These are phyloP conservation scores for Aphrophora alni DNA, from an alignment of 2,888 invertebrate species.

Conservation along the genomic window DNA sequence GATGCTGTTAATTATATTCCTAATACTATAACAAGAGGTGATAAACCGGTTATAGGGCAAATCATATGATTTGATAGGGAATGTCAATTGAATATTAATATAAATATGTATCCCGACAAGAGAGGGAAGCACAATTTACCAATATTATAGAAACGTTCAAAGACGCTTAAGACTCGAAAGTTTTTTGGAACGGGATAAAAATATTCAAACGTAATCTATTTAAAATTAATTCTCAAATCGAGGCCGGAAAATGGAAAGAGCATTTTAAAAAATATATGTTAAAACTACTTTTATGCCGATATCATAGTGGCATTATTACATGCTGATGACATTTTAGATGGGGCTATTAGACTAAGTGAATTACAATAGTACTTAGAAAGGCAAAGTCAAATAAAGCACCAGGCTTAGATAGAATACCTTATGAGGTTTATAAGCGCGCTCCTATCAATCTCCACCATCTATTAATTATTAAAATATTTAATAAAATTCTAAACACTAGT, in stretches of 20 bases:
- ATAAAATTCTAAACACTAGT: no score
- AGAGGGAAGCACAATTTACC: not conserved
- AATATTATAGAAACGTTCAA: not conserved
- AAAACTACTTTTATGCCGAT: not conserved
- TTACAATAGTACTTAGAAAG: no score
- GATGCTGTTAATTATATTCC: no score
- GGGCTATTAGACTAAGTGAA: no score
- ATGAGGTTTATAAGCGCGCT: not conserved
- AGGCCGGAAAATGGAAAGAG: not conserved
- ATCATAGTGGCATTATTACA: no score
- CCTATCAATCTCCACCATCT: not conserved
- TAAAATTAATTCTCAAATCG: not conserved
- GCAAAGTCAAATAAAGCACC: no score
- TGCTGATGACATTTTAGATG: no score
- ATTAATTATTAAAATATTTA: no score
- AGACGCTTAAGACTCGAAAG: slow-evolving; percentile 2
- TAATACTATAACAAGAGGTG: no score
- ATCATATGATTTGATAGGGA: not conserved
- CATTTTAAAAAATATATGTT: slow-evolving; percentile 10
- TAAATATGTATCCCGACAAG: not conserved
- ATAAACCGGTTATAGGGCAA: no score
- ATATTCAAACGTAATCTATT: not conserved
- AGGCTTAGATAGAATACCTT: no score
- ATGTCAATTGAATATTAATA: not conserved
- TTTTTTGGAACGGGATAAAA: slow-evolving; percentile 20